Evolutionary conservation across 2,888 invertebrate species (phyloP).

Genomic region (Rhagophthalmus giganteus): DNA sequence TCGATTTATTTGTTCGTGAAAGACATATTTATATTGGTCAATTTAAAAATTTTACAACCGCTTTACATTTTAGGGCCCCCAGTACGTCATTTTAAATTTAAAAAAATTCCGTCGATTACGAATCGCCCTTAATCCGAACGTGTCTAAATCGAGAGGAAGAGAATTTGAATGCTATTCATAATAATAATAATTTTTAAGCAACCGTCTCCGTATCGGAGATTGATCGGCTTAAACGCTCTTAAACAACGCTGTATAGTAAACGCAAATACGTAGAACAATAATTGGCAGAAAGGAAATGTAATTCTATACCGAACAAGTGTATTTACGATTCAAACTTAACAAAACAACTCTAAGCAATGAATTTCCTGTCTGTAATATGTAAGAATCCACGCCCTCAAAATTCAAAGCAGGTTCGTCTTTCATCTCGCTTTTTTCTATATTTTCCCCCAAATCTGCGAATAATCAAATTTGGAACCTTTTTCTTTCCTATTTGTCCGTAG

Average conservation of each 20-base stretch:
- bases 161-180: too few relatives aligned
- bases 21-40: slow-evolving; percentile 9
- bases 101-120: too few relatives aligned
- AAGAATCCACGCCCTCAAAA: slow-evolving; percentile 3
- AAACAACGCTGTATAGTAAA: slow-evolving; percentile 14
- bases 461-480: slow-evolving; percentile 10
- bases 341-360: slow-evolving; percentile 23
- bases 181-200: too few relatives aligned
- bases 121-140: too few relatives aligned
- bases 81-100: too few relatives aligned
- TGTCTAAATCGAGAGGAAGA: too few relatives aligned
- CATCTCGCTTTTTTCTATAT: background rate
- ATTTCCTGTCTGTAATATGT: slow-evolving; percentile 21
- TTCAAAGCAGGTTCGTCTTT: background rate
- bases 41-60: slow-evolving; percentile 17
- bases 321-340: slow-evolving; percentile 18
- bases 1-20: slow-evolving; percentile 1
- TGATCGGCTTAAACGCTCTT: slow-evolving; percentile 6
- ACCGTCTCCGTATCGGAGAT: too few relatives aligned
- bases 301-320: slow-evolving; percentile 31
- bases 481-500: slow-evolving; percentile 4
- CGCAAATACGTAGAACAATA: slow-evolving; percentile 16
- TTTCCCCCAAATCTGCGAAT: background rate
- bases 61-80: too few relatives aligned
- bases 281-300: slow-evolving; percentile 29